A percentile compares a stretch with the other conserved stretches of the same genome.
Evolutionary conservation across 2,113 vertebrate genomes (phyloP).

Genomic region (Pygoscelis antarcticus): DNA sequence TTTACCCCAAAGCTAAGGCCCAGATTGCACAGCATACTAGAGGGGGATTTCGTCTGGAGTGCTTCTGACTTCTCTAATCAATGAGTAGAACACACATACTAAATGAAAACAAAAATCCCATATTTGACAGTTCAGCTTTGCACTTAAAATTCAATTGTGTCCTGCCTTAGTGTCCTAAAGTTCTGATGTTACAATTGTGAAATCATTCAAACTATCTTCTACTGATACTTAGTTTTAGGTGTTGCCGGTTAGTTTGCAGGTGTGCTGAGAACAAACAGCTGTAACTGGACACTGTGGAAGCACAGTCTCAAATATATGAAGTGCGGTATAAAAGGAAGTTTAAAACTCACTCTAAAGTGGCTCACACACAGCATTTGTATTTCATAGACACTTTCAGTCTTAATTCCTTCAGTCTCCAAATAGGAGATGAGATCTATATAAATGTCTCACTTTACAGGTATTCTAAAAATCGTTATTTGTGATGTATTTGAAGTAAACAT

Average conservation of each 20-base stretch:
- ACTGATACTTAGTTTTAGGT: not conserved
- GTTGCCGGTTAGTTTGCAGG: not conserved
- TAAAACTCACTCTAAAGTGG: not conserved
- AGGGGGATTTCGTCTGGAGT: not conserved
- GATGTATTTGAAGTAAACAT: not conserved
- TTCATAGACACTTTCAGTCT: not conserved
- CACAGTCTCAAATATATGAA: not conserved
- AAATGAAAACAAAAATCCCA: not conserved
- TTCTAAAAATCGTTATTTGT: not conserved
- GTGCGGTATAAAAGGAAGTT: not conserved
- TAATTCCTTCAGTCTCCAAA: not conserved
- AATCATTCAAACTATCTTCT: not conserved
- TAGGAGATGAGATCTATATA: not conserved
- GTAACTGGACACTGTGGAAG: not conserved
- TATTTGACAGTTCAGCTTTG: not conserved
- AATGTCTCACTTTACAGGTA: not conserved
- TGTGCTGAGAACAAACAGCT: not conserved
- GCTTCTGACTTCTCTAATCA: not conserved
- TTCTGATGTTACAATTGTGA: not conserved
- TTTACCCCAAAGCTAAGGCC: not conserved
- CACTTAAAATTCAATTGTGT: not conserved
- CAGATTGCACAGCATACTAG: not conserved
- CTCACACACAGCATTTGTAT: not conserved
- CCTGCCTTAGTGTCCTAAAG: not conserved
- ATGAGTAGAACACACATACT: not conserved